Evolutionary conservation across 2,113 vertebrate species (phyloP).

Genomic region (Oncorhynchus keta): DNA sequence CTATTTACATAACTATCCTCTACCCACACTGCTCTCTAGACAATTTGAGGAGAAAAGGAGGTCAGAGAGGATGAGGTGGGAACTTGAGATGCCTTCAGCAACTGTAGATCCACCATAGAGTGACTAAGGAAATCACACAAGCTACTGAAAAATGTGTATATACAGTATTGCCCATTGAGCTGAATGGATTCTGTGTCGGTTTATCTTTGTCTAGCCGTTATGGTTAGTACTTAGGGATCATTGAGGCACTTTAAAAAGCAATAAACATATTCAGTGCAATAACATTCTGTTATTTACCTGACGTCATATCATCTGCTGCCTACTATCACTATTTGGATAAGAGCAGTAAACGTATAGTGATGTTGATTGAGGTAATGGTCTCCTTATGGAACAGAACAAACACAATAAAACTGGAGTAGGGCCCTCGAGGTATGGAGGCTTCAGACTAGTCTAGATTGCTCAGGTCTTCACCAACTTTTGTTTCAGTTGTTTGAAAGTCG

Average conservation of each 20-base stretch:
- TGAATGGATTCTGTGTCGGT: background rate
- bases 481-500: background rate
- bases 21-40: too few relatives aligned
- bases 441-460: too few relatives aligned
- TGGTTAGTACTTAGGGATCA: background rate
- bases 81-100: too few relatives aligned
- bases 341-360: background rate
- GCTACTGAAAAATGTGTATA: background rate
- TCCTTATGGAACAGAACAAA: slow-evolving; percentile 1
- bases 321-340: background rate
- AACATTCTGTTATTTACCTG: background rate
- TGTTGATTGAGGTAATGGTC: background rate
- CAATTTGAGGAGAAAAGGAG: too few relatives aligned
- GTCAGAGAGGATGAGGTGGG: too few relatives aligned
- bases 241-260: background rate
- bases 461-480: too few relatives aligned
- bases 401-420: background rate
- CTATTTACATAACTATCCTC: too few relatives aligned
- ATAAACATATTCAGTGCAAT: background rate
- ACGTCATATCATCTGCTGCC: background rate
- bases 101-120: too few relatives aligned
- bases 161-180: background rate
- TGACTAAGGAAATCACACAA: too few relatives aligned
- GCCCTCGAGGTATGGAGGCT: too few relatives aligned
- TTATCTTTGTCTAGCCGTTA: background rate